Evolutionary conservation across 35 echinoderm and acorn worm species (phyloP), one percentile per base, ranked within the genome.

Genomic region (Hemicentrotus pulcherrimus): DNA sequence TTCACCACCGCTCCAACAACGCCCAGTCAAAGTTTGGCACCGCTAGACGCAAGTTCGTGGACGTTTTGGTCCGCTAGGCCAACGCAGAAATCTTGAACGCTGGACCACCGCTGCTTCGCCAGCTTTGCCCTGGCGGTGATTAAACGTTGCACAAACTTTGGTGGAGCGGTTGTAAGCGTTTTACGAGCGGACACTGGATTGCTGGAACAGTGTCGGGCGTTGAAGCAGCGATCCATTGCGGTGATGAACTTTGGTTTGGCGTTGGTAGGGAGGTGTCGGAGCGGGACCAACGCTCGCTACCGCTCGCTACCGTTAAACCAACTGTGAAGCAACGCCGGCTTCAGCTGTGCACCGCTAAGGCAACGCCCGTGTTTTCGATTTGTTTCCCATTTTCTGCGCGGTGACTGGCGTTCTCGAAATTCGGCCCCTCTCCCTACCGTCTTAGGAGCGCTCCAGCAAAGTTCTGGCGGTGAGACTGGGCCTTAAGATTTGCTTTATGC

Each of bases 341-440:
- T 89, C 86, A 89, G 86, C 86, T 1, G 86, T 89, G 86, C 86
- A 89, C 86, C 86, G 86, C 86, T 89, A 89, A 32, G 86, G 86
- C 86, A 89, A 89, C 86, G 86, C 86, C 86, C 86, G 86, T 89
- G 86, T 89, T 89, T 89, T 89, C 86, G 86, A 89, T 89, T 86
- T 86, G 8, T 52, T 52, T 13, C 48, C 48, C 85, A 86, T 86
- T 86, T 86, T 86, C 2, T 86, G 85, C 85, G 85, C 85, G 85
- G 85, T 86, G 85, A 86, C 85, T 2, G 10, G 85, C 85, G 85
- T 86, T 86, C 2, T 86, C 85, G 85, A 86, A 86, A 86, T 86
- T 86, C 32, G 85, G 85, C 48, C 48, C 48, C 48, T 52, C 48
- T 52, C 48, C 48, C 48, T 52, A 52, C 48, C n/a, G n/a, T n/a